Base-by-base conservation (phyloP, 1,140 invertebrate species). In the Acromyrmex echinatior region DNA sequence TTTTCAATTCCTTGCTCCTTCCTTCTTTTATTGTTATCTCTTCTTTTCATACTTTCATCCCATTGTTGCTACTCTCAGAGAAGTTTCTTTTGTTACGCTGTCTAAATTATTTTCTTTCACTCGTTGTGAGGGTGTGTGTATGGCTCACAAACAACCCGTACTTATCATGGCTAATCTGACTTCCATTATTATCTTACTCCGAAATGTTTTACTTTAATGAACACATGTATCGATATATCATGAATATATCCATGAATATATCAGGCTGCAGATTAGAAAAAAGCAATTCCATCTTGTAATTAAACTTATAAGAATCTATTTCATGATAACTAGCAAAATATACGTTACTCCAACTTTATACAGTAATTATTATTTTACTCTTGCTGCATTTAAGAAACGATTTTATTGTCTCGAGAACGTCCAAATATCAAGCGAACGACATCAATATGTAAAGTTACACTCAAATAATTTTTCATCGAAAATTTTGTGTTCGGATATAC, bases 71-170 rank as follows among this genome's bases (percentile, higher is more conserved):
- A 74, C 25, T 74, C 14, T 56, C 9, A 25, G 63, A 45, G 71
- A 39, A 58, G 5, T 49, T 49, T 14, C 3, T 82, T 56, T 16
- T 16, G 51, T 51, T 25, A 73, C 25, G 31, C 53, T 60, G 66
- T 25, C 31, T 74, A 74, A 68, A 74, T 49, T n/a, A 12, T 60
- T 18, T 39, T 31, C 39, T 25, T 31, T 39, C 25, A 39, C 58
- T 76, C 56, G 16, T 74, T 74, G 56, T 31, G 70, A 76, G 45
- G 70, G 80, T 84, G 80, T 73, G 79, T 63, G 28, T 62, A 84
- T 84, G 80, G 39, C 73, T 74, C 56, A 76, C 39, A 71, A 60
- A 9, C 45, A 56, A 62, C 10, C 14, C 31, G 25, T 18, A 18
- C 25, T 82, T 58, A 70, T 70, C n/a, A 39, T 16, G 28, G 31